Base-by-base conservation (phyloP, 2,113 vertebrate species). In the Apeltes quadracus region DNA sequence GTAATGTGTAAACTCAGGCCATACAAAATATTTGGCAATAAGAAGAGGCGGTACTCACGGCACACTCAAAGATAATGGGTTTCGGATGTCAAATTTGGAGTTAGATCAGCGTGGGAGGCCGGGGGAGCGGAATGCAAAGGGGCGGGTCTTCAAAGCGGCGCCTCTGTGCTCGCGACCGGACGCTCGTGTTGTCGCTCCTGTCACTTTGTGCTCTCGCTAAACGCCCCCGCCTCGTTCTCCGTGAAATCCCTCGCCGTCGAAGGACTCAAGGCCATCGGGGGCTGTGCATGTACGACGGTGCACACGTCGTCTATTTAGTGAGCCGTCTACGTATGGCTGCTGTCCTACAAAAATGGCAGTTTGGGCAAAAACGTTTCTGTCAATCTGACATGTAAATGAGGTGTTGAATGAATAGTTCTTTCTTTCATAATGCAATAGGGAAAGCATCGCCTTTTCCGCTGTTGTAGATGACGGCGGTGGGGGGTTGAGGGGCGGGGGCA, bases 341-440 rank as follows among this genome's bases (percentile, higher is more conserved):
- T 93, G 92, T 94, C 93, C 93, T 94, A 93, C 74, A 87, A 27
- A 91, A 89, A 91, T 92, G 92, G 93, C 93, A 94, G 93, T 91
- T 87, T 86, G 82, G 80, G 79, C 63, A 48, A 74, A 74, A 79
- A 46, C 13, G 8, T 56, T 56, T 57, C 55, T 81, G 27, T 69
- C 63, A 53, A 65, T 78, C 64, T 76, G 46, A 32, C 43, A 32
- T 65, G 68, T 69, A 41, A 10, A 29, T 76, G 65, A 80, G n/a
- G 80, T 72, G 61, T 64, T 72, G n/a, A n/a, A n/a, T n/a, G n/a
- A n/a, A n/a, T 80, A 0, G 65, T 55, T 29, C 46, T 50, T 29
- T 56, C 0, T 61, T 66, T 57, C 57, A 25, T 5, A 44, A 44
- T 70, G 76, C 61, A 58, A 72, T 71, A 62, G 81, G 81, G 85